Evolutionary conservation across 2,797 vertebrate genomes (phyloP).

Genomic region (Tarsius wallacei): DNA sequence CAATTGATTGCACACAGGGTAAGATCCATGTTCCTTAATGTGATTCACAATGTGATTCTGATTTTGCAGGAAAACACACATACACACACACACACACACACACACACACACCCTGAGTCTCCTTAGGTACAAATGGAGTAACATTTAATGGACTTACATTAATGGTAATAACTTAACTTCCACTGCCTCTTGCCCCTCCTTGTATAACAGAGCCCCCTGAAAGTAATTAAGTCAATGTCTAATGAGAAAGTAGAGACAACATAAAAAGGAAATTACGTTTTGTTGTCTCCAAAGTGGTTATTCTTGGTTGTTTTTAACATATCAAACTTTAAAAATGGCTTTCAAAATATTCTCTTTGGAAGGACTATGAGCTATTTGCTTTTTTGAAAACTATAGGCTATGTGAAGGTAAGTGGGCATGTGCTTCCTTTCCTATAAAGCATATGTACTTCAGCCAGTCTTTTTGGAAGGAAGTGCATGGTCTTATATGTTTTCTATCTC

Average conservation of each 20-base stretch:
- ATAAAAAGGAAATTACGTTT: neutral
- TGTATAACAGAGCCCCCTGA: neutral
- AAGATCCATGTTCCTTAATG: neutral
- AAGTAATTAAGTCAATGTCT: neutral
- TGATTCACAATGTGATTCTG: neutral
- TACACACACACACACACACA: neutral
- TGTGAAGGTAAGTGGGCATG: fast-evolving
- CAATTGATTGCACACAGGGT: neutral
- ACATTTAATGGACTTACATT: neutral
- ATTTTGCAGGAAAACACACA: neutral
- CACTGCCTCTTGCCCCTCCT: neutral
- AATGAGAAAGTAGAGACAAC: neutral
- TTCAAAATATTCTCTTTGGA: neutral
- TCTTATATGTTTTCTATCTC: neutral
- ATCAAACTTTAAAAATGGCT: neutral
- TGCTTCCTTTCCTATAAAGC: neutral
- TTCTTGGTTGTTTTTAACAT: neutral
- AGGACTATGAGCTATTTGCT: neutral
- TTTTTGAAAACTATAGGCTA: neutral
- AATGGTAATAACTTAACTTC: constrained; percentile 25
- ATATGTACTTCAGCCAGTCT: neutral
- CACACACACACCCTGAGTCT: neutral
- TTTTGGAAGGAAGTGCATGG: neutral
- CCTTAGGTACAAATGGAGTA: neutral
- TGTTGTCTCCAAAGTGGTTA: constrained; percentile 40